Evolutionary conservation across 2,113 vertebrate species (phyloP).

Genomic region (Antechinus stuartii): DNA sequence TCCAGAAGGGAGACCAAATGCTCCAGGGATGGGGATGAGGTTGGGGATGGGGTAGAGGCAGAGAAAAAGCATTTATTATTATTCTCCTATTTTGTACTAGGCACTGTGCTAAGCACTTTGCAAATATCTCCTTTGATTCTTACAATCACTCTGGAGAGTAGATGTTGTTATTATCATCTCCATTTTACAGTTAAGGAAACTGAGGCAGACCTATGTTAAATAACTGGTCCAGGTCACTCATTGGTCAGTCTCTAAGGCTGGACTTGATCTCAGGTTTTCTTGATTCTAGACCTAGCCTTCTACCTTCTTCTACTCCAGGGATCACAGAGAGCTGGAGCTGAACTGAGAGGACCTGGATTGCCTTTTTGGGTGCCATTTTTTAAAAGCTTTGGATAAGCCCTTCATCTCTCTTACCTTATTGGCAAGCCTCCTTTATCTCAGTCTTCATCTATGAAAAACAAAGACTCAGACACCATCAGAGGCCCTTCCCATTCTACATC

Average conservation of each 20-base stretch:
- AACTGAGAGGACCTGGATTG: neutral
- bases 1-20: neutral
- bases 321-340: neutral
- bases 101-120: too few species aligned
- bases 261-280: neutral
- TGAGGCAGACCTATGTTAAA: neutral
- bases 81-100: neutral
- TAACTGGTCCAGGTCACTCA: neutral
- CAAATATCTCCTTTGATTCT: neutral
- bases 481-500: too few species aligned
- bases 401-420: too few species aligned
- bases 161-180: neutral
- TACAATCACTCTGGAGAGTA: neutral
- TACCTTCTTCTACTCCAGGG: neutral
- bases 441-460: too few species aligned
- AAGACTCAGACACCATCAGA: too few species aligned
- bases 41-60: too few species aligned
- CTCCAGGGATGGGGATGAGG: neutral
- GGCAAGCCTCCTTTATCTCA: too few species aligned
- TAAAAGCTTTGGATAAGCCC: too few species aligned
- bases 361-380: neutral
- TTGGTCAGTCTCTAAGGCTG: neutral
- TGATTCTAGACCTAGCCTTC: neutral
- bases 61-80: neutral
- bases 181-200: neutral